Conservation (phyloP, 2,797 vertebrate genomes). For the Limosa lapponica region DNA sequence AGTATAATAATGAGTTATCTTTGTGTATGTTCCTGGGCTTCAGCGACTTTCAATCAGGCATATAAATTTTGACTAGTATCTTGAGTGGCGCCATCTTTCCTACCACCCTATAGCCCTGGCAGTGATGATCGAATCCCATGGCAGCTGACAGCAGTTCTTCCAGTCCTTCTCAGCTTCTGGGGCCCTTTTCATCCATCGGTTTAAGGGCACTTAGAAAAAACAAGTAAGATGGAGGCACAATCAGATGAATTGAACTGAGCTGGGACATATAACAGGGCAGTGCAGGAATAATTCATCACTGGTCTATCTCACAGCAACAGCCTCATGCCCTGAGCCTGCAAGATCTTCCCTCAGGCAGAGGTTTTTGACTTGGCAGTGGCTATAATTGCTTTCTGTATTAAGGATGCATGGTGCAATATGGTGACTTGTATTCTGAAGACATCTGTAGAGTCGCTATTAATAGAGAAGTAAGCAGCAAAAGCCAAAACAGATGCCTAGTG, state of each 20-base stretch:
- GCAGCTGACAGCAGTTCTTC: not conserved
- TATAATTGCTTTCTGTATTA: not conserved
- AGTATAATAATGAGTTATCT: not conserved
- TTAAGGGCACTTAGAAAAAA: not conserved
- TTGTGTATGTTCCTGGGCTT: not conserved
- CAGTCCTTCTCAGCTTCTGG: not conserved
- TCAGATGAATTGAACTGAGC: not conserved
- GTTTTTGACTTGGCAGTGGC: not conserved
- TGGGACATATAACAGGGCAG: not conserved
- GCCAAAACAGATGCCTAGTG: not conserved
- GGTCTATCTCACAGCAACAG: not conserved
- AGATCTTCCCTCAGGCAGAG: not conserved
- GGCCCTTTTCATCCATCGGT: not conserved
- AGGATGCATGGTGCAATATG: not conserved
- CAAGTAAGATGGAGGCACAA: fast-evolving
- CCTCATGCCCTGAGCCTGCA: not conserved
- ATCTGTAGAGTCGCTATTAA: not conserved
- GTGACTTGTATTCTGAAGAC: not conserved
- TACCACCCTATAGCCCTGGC: not conserved
- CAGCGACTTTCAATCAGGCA: not conserved
- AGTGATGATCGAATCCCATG: not conserved
- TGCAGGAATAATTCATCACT: not conserved
- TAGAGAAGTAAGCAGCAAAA: not conserved
- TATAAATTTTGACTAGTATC: not conserved
- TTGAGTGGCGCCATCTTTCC: not conserved